Conservation (phyloP, 1,140 invertebrate species). For the Drosophila elegans region DNA sequence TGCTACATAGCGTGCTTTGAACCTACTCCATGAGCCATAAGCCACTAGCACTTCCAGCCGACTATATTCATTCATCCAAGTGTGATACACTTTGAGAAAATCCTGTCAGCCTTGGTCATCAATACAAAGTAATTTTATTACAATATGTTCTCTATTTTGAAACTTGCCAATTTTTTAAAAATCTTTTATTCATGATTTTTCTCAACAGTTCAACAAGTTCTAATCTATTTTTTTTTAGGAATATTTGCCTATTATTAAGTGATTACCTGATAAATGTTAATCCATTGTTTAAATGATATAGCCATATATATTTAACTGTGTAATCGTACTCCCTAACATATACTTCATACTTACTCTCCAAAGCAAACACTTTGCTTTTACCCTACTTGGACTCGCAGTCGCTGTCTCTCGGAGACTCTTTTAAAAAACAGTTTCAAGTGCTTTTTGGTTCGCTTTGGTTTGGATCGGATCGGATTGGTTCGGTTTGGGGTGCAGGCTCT, state of each 20-base stretch:
- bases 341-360: slow-evolving; percentile 53
- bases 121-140: not conserved
- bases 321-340: slow-evolving; percentile 26
- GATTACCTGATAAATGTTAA: not conserved
- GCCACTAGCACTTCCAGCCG: slow-evolving; percentile 35
- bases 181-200: not conserved
- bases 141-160: not conserved
- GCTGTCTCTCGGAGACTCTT: slow-evolving; percentile 37
- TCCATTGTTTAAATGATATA: not conserved
- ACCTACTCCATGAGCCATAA: slow-evolving; percentile 62
- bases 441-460: slow-evolving; percentile 42
- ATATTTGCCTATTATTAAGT: too few species aligned
- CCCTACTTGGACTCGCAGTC: slow-evolving; percentile 63
- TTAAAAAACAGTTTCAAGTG: slow-evolving; percentile 80
- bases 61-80: slow-evolving; percentile 79
- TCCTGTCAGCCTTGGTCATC: too few species aligned
- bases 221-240: too few species aligned
- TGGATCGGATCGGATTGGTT: slow-evolving; percentile 50
- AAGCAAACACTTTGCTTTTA: slow-evolving; percentile 74
- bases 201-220: not conserved
- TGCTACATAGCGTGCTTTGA: slow-evolving; percentile 78
- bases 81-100: slow-evolving; percentile 29
- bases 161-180: too few species aligned
- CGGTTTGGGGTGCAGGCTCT: slow-evolving; percentile 62
- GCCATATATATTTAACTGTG: not conserved